Evolutionary conservation across 2,113 vertebrate genomes (phyloP), one percentile per base, ranked within the genome.

Genomic region (Asarcornis scutulata): DNA sequence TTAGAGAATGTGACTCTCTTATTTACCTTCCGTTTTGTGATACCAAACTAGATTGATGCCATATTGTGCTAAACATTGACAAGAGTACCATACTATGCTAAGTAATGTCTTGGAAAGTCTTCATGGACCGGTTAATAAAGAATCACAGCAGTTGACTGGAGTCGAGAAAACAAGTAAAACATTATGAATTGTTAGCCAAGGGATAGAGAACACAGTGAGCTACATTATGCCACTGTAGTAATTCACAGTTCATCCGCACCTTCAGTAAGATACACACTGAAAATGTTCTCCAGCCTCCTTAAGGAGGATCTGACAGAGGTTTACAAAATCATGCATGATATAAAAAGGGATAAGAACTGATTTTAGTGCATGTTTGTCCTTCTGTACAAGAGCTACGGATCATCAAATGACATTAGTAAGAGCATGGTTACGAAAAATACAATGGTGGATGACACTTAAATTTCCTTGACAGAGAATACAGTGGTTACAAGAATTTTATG

Each of bases 331-430:
- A 64, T 50, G 71, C 56, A 79, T 38, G 82, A 89, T 75, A 71
- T 68, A 82, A 83, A 59, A 79, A 73, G 42, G 58, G 26, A 64
- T 72, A 91, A 89, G 69, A 92, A 87, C 2, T 87, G 84, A 75
- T 86, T 91, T 48, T 48, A 48, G 88, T 71, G 56, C 69, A 78
- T 0, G 7, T 56, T 89, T 87, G 36, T 75, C 77, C 67, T 92
- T 82, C 40, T 79, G 81, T 86, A 92, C 42, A 60, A 84, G 74
- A 84, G 46, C 42, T 78, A 89, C 0, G 3, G 77, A 89, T 72
- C 73, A 89, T 84, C 84, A 94, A 84, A 84, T 52, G 25, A 55
- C 46, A 74, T 93, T 84, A 92, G 74, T 31, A 87, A 85, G 42
- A 87, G 81, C 64, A 78, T 6, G 16, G 34, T 82, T 95, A 84